phyloP scores from a whole-genome alignment of 2,113 vertebrate genomes.

The Rhynchopsitta pachyrhyncha region DNA sequence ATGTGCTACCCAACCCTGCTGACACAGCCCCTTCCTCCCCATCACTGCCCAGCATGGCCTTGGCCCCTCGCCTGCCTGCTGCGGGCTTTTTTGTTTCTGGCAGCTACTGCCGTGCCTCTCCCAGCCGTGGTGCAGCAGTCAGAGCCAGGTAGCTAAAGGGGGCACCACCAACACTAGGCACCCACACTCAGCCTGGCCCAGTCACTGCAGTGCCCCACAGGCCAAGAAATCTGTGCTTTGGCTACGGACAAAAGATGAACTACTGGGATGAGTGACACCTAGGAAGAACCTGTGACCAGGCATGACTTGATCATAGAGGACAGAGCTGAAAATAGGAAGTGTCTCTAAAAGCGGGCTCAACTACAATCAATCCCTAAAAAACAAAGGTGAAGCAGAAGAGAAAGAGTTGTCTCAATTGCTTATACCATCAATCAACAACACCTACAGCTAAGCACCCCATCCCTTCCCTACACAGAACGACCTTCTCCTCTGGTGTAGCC shows the following conservation, averaged over 20 bases:
- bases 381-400: not conserved
- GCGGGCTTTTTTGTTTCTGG: not conserved
- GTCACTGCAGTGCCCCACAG: not conserved
- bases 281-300: not conserved
- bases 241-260: not conserved
- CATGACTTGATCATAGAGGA: not conserved
- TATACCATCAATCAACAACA: not conserved
- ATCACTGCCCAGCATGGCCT: rapidly evolving
- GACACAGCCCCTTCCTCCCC: not conserved
- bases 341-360: not conserved
- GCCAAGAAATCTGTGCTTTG: not conserved
- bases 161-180: not conserved
- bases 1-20: not conserved
- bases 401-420: not conserved
- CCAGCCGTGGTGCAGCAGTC: rapidly evolving
- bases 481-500: not conserved
- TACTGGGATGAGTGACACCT: too few species aligned
- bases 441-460: not conserved
- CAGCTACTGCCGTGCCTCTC: not conserved
- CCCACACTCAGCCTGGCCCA: not conserved
- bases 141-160: not conserved
- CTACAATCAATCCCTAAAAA: not conserved
- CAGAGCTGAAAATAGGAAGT: not conserved
- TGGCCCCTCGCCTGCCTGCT: rapidly evolving
- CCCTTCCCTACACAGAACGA: not conserved